Base-by-base conservation (phyloP, 2,888 invertebrate species). In the Lithosia quadra region DNA sequence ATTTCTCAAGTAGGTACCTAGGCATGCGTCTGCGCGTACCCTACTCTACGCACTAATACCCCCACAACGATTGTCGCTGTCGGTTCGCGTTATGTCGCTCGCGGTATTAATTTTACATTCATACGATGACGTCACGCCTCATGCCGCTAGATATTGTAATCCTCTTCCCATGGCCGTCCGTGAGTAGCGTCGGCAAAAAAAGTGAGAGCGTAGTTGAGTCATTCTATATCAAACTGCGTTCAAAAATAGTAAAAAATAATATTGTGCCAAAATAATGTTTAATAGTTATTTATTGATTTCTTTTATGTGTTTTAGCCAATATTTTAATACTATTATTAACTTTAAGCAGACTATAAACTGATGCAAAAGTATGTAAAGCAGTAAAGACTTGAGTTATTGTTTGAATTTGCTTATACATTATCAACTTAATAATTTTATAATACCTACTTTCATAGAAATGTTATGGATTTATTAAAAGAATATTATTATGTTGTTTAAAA, bases 31-130 rank as follows among this genome's bases (percentile, higher is more conserved):
- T 67, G 13, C 28, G 22, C 55, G 13, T 21, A 57, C 28, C 34
- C 63, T 77, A 72, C 75, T 77, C 79, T 76, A 53, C 58, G 36
- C 61, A 53, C 81, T 84, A 88, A 88, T 88, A 83, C 78, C 78
- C 86, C 87, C 82, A 88, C 87, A 87, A 90, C 93, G 89, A 92
- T 91, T 86, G 90, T 74, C 73, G 85, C 90, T 91, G 94, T 94
- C 94, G 80, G 88, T 68, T 81, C 88, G 87, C 77, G 89, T 94
- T 91, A 92, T 87, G 86, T 93, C 88, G 86, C 86, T 79, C 78
- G 85, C 84, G 90, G 91, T 88, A 92, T 92, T 93, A 92, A 92
- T 93, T 93, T 91, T 90, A 90, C 88, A 94, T 93, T 93, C 93
- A 94, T 71, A 61, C 67, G 67, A 53, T 94, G 92, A 92, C 92